phyloP scores from a whole-genome alignment of 1,140 invertebrate genomes.

The Drosophila lowei region DNA sequence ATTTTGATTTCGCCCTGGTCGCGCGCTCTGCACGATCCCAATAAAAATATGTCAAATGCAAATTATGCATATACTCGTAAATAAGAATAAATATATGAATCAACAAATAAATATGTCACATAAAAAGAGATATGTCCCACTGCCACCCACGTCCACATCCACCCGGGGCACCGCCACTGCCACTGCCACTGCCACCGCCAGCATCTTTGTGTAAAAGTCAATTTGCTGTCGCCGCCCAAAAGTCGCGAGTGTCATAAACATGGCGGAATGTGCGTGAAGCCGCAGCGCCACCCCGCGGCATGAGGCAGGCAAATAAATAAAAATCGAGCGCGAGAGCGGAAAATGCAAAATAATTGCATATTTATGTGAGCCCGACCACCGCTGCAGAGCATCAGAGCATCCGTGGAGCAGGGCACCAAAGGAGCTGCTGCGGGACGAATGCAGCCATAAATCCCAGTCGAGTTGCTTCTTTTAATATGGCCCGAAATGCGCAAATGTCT shows the following conservation, averaged over 20 bases:
- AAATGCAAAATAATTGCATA: constrained; percentile 81
- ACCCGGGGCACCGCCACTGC: not conserved
- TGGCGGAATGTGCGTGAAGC: constrained; percentile 60
- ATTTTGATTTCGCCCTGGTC: constrained; percentile 41
- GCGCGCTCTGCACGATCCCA: constrained; percentile 6
- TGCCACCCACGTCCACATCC: not conserved
- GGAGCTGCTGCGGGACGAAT: not conserved
- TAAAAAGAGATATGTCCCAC: constrained; percentile 31
- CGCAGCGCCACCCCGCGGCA: constrained; percentile 20
- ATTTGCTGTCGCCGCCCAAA: constrained; percentile 68
- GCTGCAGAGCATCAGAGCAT: constrained; percentile 21
- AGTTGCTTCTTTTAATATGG: constrained; percentile 50
- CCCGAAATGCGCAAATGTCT: constrained; percentile 55
- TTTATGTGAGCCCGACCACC: constrained; percentile 64
- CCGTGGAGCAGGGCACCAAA: constrained; percentile 1
- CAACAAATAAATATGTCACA: constrained; percentile 77
- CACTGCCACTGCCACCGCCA: not conserved
- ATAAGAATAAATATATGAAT: constrained; percentile 68
- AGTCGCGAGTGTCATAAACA: constrained; percentile 76
- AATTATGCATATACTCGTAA: constrained; percentile 63
- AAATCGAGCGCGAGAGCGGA: constrained; percentile 37
- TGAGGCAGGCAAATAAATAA: constrained; percentile 52
- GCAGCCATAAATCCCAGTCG: constrained; percentile 52
- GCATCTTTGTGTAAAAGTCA: constrained; percentile 64
- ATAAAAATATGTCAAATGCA: constrained; percentile 81